Conservation (phyloP, 1,140 invertebrate genomes). For the Cydia splendana region DNA sequence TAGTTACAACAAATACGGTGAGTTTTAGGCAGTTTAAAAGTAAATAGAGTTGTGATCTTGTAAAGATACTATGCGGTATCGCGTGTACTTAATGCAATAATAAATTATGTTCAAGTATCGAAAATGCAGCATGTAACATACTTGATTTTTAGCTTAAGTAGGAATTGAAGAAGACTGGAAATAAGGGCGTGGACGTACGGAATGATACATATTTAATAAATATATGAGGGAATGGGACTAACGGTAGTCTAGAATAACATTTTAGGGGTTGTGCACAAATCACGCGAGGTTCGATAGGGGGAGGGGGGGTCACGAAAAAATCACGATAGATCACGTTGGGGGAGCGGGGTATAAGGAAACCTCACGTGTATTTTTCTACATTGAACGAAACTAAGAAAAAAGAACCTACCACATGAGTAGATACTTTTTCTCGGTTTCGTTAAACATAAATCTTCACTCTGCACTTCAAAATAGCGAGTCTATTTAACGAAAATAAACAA, state of each 20-base stretch:
- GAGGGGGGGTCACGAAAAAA: too few relatives aligned
- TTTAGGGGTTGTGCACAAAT: too few relatives aligned
- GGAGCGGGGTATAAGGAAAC: too few relatives aligned
- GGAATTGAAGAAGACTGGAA: constrained; percentile 64
- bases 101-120: neutral
- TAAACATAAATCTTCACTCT: too few relatives aligned
- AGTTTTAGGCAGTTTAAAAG: neutral
- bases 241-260: constrained; percentile 43
- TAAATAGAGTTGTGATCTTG: constrained; percentile 11
- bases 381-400: too few relatives aligned
- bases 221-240: constrained; percentile 33
- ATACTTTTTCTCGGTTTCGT: too few relatives aligned
- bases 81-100: constrained; percentile 30
- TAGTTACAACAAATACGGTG: neutral
- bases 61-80: neutral
- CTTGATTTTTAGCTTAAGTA: constrained; percentile 44
- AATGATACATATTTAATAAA: constrained; percentile 36
- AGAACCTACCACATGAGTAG: too few relatives aligned
- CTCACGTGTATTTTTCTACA: too few relatives aligned
- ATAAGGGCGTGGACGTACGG: constrained; percentile 45
- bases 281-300: too few relatives aligned
- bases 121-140: neutral
- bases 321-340: too few relatives aligned
- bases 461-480: too few relatives aligned
- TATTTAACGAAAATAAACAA: too few relatives aligned